A percentile compares a stretch with the other conserved stretches of the same genome.
These are phyloP conservation scores for Numida meleagris DNA, from an alignment of 2,113 vertebrate species.

Conservation along the genomic window DNA sequence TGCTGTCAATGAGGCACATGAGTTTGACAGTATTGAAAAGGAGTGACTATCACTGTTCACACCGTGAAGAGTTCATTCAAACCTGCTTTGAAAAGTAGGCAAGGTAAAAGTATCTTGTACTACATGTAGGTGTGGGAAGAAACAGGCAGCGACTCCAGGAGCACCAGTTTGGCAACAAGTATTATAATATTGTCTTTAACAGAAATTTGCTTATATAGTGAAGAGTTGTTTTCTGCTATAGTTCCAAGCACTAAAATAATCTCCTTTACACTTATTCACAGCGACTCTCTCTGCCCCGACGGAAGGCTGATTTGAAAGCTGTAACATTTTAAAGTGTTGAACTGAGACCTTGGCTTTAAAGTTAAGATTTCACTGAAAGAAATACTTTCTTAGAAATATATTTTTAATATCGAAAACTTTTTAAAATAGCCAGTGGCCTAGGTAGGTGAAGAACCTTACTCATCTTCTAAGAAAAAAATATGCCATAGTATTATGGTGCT, in stretches of 20 bases:
- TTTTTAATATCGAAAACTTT: neutral
- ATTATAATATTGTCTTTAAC: neutral
- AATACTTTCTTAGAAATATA: neutral
- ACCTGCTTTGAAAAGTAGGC: neutral
- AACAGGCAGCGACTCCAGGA: too few relatives aligned
- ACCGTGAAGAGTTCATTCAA: neutral
- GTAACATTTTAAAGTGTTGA: neutral
- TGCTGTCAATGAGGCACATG: neutral
- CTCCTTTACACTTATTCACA: neutral
- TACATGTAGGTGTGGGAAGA: neutral
- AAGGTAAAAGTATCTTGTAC: neutral
- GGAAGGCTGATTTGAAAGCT: neutral
- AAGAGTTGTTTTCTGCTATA: neutral
- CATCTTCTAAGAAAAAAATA: neutral
- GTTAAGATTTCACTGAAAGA: neutral
- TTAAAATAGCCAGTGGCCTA: neutral
- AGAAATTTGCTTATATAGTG: fast-evolving
- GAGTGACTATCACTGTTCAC: neutral
- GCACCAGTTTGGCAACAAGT: neutral
- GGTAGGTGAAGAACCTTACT: neutral
- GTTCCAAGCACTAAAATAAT: neutral
- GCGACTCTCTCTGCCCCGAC: neutral
- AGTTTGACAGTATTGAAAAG: neutral
- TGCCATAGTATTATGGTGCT: fast-evolving
- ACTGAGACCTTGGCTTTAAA: neutral